Evolutionary conservation across 2,113 vertebrate genomes (phyloP).

Genomic region (Epinephelus cyanopodus): DNA sequence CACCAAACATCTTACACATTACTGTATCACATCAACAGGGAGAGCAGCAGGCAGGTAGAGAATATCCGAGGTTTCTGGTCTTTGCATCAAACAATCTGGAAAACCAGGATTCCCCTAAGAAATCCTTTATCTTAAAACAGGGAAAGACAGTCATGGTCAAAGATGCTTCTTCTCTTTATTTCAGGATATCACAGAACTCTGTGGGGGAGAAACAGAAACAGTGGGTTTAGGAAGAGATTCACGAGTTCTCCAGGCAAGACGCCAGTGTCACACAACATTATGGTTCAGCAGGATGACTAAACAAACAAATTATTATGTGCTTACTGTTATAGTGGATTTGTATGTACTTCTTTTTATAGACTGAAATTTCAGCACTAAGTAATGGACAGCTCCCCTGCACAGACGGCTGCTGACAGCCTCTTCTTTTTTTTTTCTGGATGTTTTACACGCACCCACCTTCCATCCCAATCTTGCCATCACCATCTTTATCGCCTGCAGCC

Average conservation of each 20-base stretch:
- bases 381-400: conserved; percentile 59
- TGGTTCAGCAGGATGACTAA: conserved; percentile 3
- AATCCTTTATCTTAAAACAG: conserved; percentile 16
- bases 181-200: conserved; percentile 87
- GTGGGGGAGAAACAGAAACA: conserved; percentile 29
- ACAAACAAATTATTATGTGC: conserved; percentile 7
- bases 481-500: conserved; percentile 83
- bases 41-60: conserved; percentile 64
- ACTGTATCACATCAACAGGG: conserved; percentile 49
- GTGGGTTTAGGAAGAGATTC: conserved; percentile 7
- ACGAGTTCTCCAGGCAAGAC: neutral
- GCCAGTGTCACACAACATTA: conserved; percentile 10
- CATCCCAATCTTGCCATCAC: conserved; percentile 87
- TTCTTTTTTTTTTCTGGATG: conserved; percentile 1
- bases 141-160: neutral
- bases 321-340: neutral
- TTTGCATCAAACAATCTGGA: conserved; percentile 50
- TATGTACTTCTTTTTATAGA: neutral
- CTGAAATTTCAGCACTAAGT: conserved; percentile 66
- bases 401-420: neutral
- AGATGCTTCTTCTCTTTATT: conserved; percentile 60
- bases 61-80: conserved; percentile 33
- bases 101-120: conserved; percentile 13
- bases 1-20: conserved; percentile 20
- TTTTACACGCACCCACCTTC: conserved; percentile 77